Percentiles rank a stretch among this genome's conserved stretches.
phyloP scores from a whole-genome alignment of 2,888 invertebrate genomes.

The Athalia circularis region DNA sequence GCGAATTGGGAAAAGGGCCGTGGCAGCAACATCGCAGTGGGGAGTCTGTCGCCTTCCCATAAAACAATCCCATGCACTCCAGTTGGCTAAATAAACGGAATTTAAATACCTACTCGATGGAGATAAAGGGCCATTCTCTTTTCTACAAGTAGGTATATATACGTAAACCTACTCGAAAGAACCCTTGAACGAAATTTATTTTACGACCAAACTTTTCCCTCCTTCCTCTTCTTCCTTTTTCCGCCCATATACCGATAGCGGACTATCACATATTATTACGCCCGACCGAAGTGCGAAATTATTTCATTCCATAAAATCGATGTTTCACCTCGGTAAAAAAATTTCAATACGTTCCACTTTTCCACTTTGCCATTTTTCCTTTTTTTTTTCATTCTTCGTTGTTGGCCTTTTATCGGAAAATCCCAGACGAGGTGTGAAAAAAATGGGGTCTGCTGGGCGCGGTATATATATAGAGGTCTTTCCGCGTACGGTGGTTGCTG shows the following conservation, averaged over 20 bases:
- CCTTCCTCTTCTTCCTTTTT: no score
- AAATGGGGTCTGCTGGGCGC: neutral
- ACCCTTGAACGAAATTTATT: neutral
- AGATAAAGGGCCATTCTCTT: constrained; percentile 25
- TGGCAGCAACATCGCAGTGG: neutral
- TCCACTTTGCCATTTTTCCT: no score
- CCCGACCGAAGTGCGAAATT: no score
- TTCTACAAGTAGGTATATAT: neutral
- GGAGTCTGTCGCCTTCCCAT: constrained; percentile 8
- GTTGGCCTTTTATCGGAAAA: neutral
- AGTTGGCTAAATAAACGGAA: constrained; percentile 57
- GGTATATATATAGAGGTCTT: constrained; percentile 49
- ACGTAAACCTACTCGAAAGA: constrained; percentile 6
- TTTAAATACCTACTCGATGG: constrained; percentile 59
- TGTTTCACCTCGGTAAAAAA: no score
- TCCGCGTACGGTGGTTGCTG: constrained; percentile 64
- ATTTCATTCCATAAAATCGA: no score
- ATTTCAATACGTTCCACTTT: no score
- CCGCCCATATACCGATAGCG: no score
- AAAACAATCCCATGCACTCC: constrained; percentile 46
- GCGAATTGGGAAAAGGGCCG: neutral
- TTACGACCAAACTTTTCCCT: no score
- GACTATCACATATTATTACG: no score
- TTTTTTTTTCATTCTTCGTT: neutral
- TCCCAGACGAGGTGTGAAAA: constrained; percentile 15